Evolutionary conservation across 2,888 invertebrate species (phyloP), one percentile per base, ranked within the genome.

Genomic region (Marasmarcha lunaedactyla): DNA sequence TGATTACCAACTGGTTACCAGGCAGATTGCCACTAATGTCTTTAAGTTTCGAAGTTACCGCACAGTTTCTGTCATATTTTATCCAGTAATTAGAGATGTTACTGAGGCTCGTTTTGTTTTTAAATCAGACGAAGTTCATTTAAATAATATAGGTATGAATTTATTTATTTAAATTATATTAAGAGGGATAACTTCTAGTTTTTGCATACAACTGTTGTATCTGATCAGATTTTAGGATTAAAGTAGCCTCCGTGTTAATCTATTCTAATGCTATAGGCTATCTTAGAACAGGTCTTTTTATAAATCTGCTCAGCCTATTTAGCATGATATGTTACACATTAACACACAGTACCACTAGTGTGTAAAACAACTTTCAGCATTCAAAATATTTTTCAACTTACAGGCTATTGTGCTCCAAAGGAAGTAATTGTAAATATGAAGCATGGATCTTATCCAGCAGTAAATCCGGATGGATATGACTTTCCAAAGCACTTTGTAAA

Each of bases 391-490:
- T 36, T 15, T 36, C 42, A 38, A 25, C 14, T 68, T 69, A 1
- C 68, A 72, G 87, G 89, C 33, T 85, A 88, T 46, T 90, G 89
- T 59, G 67, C 71, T 36, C 78, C 87, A 2, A 83, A 86, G 55
- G 86, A 89, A 54, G 88, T 92, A 38, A 78, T 89, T 48, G 76
- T 90, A 52, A 88, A 90, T 58, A 68, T 95, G 40, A 94, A 94
- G 63, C 88, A 90, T 50, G 92, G 92, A 11, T 90, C 94, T 36
- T 90, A 91, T 55, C 95, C 95, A 14, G 89, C 94, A 2, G 88
- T 95, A 43, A 90, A 89, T 59, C 92, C 94, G 1, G 92, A 94
- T 59, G 91, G 91, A 45, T 90, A 93, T 35, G 85, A 87, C 36
- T 92, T 92, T 57, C 92, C 93, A 0, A 87, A 88, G 42, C 77